These are phyloP conservation scores for Orthonyx spaldingii DNA, from an alignment of 2,113 vertebrate genomes.

Conservation along the genomic window DNA sequence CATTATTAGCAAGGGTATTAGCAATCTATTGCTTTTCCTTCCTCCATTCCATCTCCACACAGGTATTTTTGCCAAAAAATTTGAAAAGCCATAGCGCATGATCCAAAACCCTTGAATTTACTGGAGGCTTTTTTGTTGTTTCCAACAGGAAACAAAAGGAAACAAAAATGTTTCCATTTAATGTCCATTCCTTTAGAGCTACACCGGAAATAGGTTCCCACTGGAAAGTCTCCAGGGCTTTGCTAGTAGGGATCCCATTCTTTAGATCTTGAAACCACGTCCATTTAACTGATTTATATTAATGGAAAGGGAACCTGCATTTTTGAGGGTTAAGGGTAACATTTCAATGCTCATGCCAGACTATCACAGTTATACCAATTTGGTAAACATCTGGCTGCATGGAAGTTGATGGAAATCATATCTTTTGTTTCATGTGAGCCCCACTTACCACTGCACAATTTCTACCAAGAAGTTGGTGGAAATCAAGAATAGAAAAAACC, in stretches of 20 bases:
- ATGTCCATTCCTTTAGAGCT: background rate
- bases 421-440: background rate
- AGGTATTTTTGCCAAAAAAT: background rate
- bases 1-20: background rate
- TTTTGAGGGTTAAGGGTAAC: background rate
- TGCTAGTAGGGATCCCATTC: background rate
- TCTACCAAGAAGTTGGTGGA: background rate
- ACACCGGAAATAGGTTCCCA: background rate
- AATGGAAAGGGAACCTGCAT: background rate
- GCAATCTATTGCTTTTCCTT: background rate
- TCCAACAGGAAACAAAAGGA: background rate
- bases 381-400: background rate
- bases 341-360: background rate
- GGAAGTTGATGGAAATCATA: background rate
- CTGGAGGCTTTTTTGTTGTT: background rate
- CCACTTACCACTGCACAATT: background rate
- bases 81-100: accelerated
- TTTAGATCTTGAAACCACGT: background rate
- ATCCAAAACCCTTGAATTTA: background rate
- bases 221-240: background rate
- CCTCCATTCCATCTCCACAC: background rate
- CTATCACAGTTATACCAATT: background rate
- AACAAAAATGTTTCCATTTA: background rate
- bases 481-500: background rate
- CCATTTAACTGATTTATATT: background rate